Base-by-base conservation (phyloP, 2,888 invertebrate genomes). In the Caenorhabditis drosophilae region DNA sequence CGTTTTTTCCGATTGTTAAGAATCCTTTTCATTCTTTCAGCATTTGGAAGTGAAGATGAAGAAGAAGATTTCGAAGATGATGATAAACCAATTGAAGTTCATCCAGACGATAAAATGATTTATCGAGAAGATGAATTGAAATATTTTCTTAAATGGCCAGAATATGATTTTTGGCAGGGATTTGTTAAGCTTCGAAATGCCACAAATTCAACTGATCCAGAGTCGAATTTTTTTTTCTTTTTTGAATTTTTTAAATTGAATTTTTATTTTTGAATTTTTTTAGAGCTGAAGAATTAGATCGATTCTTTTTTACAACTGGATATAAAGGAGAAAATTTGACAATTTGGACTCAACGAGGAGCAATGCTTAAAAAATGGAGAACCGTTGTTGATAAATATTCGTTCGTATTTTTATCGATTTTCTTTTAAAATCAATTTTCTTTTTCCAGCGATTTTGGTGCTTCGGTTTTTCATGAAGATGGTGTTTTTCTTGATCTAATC, bases 231-330 rank as follows among this genome's bases (percentile, higher is more conserved):
- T 42, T 45, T 45, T 52, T 58, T n/a, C 20, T 35, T 2, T 20
- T 50, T 3, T 18, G 27, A 20, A 4, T 22, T 46, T 27, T 34
- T 16, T 11, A 46, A 25, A 18, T 12, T n/a, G n/a, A n/a, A n/a
- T n/a, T n/a, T n/a, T n/a, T n/a, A n/a, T n/a, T n/a, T n/a, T n/a
- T n/a, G n/a, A 47, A 2, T n/a, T 22, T 22, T 26, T 51, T 9
- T 35, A 73, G 75, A 18, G 62, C 67, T 20, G 46, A 73, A 22
- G 69, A 60, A n/a, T 62, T 81, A 23, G 77, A 82, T 36, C 62
- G 68, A 15, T 81, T 81, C 70, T 81, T 81, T 67, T 78, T 81
- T 64, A 80, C 79, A 12, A 75, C 79, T n/a, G 80, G 78, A 6
- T 81, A 76, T 52, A 78, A 82, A 44, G 81, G 81, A 18, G 66